Evolutionary conservation across 2,113 vertebrate species (phyloP).

Genomic region (Laterallus jamaicensis): DNA sequence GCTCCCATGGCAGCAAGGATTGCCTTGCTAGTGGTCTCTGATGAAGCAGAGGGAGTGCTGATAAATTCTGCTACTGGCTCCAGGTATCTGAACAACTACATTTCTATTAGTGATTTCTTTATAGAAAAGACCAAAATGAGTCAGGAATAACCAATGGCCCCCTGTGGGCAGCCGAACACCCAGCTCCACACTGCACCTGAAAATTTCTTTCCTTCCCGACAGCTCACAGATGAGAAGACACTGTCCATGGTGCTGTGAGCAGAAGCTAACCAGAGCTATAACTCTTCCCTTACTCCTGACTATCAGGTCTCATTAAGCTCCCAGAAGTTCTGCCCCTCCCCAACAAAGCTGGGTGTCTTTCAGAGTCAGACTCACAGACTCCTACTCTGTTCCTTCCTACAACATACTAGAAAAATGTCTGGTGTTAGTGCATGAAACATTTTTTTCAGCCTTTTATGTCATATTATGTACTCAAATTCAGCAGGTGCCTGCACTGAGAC

Average conservation of each 20-base stretch:
- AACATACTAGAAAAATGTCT: not conserved
- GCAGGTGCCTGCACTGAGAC: not conserved
- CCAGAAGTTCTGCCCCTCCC: accelerated
- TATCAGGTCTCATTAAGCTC: not conserved
- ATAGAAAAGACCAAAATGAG: not conserved
- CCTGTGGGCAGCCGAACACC: not conserved
- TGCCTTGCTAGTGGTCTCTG: not conserved
- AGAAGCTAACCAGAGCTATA: not conserved
- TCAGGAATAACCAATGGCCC: not conserved
- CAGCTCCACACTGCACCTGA: not conserved
- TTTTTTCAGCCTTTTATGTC: not conserved
- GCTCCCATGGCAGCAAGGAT: not conserved
- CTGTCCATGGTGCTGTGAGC: not conserved
- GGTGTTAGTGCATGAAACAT: not conserved
- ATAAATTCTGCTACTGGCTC: not conserved
- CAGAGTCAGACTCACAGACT: not conserved
- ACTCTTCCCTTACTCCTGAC: not conserved
- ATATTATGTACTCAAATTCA: not conserved
- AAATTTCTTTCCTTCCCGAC: not conserved
- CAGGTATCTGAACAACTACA: not conserved
- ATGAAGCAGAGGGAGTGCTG: not conserved
- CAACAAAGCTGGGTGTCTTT: not conserved
- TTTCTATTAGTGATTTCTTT: not conserved
- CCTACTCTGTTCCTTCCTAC: not conserved
- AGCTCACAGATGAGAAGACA: not conserved